A percentile compares a stretch with the other conserved stretches of the same genome.
Conservation (phyloP, 2,113 vertebrate genomes). For the Xenopus borealis region DNA sequence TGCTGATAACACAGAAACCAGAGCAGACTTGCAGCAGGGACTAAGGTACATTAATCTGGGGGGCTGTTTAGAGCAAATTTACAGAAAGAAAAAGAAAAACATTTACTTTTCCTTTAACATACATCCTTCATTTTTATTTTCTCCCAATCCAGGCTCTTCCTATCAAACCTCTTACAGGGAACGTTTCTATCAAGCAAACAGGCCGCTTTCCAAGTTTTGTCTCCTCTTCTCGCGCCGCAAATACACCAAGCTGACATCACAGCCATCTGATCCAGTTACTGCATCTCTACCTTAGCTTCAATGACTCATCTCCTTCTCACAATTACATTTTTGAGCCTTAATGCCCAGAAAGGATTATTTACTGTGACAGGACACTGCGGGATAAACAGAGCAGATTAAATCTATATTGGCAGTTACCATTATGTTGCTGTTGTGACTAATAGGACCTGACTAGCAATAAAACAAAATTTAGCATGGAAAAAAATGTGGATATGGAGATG, state of each 20-base stretch:
- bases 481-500: neutral
- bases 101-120: too few relatives aligned
- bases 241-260: conserved; percentile 14
- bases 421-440: conserved; percentile 61
- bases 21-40: too few relatives aligned
- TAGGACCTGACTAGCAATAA: conserved; percentile 60
- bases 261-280: conserved; percentile 46
- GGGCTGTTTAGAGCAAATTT: too few relatives aligned
- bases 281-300: conserved; percentile 53
- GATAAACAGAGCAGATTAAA: conserved; percentile 65
- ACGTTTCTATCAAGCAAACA: neutral
- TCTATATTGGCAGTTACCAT: conserved; percentile 65
- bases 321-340: conserved; percentile 63
- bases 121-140: too few relatives aligned
- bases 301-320: conserved; percentile 62
- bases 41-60: too few relatives aligned
- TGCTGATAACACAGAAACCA: too few relatives aligned
- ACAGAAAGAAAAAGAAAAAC: too few relatives aligned
- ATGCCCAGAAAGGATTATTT: conserved; percentile 67
- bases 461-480: conserved; percentile 46
- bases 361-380: conserved; percentile 62
- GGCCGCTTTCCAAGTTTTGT: neutral
- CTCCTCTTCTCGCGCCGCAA: neutral
- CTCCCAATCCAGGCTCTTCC: neutral
- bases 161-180: neutral